phyloP scores from a whole-genome alignment of 2,797 vertebrate species.

The Centropyge bicolor region DNA sequence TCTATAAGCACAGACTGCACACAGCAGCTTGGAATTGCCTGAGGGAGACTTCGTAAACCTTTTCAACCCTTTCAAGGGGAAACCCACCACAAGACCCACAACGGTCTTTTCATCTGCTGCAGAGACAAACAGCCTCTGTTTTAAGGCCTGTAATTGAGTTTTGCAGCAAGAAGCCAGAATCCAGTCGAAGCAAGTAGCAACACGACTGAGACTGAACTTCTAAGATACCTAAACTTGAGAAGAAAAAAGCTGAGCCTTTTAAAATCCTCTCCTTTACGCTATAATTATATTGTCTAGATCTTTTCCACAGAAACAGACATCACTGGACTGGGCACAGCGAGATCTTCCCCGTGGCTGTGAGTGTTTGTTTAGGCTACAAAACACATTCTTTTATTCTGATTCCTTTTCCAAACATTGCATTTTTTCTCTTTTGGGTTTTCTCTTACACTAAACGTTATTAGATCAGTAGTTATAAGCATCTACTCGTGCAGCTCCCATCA shows the following conservation, averaged over 20 bases:
- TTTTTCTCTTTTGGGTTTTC: neutral
- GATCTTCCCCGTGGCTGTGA: constrained; percentile 20
- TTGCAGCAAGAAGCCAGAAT: constrained; percentile 36
- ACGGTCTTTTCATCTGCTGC: constrained; percentile 44
- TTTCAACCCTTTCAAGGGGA: constrained; percentile 50
- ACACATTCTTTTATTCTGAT: neutral
- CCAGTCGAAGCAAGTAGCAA: constrained; percentile 43
- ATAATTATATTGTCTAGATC: constrained; percentile 61
- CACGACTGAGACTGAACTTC: constrained; percentile 51
- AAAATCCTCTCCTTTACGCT: constrained; percentile 32
- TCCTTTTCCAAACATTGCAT: neutral
- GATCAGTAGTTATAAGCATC: constrained; percentile 24
- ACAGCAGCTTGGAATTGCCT: constrained; percentile 41
- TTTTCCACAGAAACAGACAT: constrained; percentile 49
- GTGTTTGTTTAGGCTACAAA: constrained; percentile 20
- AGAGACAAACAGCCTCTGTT: constrained; percentile 55
- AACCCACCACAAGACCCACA: constrained; percentile 27
- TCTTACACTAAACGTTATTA: constrained; percentile 40
- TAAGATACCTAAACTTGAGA: constrained; percentile 37
- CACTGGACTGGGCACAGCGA: neutral
- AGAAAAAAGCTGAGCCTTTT: constrained; percentile 40
- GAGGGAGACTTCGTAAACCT: constrained; percentile 40
- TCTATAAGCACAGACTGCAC: constrained; percentile 38
- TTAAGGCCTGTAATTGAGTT: constrained; percentile 69
- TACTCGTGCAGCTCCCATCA: constrained; percentile 20